Base-by-base conservation (phyloP, 2,888 invertebrate genomes). In the Rhingia rostrata region DNA sequence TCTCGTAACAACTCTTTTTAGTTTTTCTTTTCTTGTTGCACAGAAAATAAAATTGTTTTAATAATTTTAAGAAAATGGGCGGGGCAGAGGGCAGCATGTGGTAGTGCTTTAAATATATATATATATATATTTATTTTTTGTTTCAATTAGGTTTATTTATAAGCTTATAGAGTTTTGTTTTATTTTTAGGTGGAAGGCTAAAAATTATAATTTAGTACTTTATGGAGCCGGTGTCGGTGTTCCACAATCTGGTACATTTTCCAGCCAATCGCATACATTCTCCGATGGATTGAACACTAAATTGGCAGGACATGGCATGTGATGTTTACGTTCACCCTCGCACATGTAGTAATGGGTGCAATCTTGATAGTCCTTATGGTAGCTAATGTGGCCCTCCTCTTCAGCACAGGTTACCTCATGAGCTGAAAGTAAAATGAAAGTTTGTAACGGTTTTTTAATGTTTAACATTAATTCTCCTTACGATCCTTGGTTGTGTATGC, bases 291-390 rank as follows among this genome's bases (percentile, higher is more conserved):
- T 98, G 92, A 98, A 98, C 10, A 98, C 98, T 81, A 98, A 93
- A 92, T 98, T 97, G 63, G 95, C 94, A 6, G 98, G 98, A 90
- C 97, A 98, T 54, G 98, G 97, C 98, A 98, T 98, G 92, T 98
- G 98, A 90, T 98, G 98, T 90, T 97, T 97, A 67, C 97, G 93
- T 90, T 97, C 97, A 39, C 98, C 98, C 92, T 98, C 97, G 90
- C 98, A 98, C 97, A 98, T 97, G 93, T 96, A 98, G 92, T 98
- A 98, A 94, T 96, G 96, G 70, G 97, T 97, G 91, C 98, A 98
- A 91, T 98, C 97, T 33, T 94, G 95, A 90, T 96, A 95, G 92
- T 98, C 98, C 2, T 94, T 94, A 90, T 98, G 97, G 92, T 98
- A 98, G 78, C 97, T 97, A 84, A 98, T 98, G 91, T 97, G 97